These are phyloP conservation scores for Gobio gobio DNA, from an alignment of 2,113 vertebrate species.

Conservation along the genomic window DNA sequence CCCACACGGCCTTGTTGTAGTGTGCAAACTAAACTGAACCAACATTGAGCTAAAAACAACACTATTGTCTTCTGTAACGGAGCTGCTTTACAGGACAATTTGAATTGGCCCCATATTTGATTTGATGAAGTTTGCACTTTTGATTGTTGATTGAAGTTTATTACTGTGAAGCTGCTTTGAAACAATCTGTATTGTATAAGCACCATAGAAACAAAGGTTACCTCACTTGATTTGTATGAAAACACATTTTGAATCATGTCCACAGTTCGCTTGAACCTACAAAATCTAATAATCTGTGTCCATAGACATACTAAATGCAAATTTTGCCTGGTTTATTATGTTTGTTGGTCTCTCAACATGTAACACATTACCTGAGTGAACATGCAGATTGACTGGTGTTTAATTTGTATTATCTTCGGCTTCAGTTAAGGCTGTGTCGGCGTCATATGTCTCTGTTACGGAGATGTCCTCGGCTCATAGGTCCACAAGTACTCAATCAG, in stretches of 20 bases:
- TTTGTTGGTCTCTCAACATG: not conserved
- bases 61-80: no score
- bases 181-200: no score
- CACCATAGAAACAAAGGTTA: no score
- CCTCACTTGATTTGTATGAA: not conserved
- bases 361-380: not conserved
- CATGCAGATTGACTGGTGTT: not conserved
- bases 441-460: constrained; percentile 66
- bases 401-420: not conserved
- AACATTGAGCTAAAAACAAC: no score
- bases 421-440: constrained; percentile 70
- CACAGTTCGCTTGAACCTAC: not conserved
- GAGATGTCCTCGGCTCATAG: constrained; percentile 39
- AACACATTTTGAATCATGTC: constrained; percentile 4
- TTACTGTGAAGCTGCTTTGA: no score
- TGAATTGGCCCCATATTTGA: no score
- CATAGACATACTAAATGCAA: no score
- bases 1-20: constrained; percentile 58
- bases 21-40: not conserved
- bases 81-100: no score
- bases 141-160: no score
- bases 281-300: no score
- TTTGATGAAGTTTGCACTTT: no score
- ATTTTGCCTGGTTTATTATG: not conserved
- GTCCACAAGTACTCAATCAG: constrained; percentile 32